Base-by-base conservation (phyloP, 2,888 invertebrate species). In the Cosmia pyralina region DNA sequence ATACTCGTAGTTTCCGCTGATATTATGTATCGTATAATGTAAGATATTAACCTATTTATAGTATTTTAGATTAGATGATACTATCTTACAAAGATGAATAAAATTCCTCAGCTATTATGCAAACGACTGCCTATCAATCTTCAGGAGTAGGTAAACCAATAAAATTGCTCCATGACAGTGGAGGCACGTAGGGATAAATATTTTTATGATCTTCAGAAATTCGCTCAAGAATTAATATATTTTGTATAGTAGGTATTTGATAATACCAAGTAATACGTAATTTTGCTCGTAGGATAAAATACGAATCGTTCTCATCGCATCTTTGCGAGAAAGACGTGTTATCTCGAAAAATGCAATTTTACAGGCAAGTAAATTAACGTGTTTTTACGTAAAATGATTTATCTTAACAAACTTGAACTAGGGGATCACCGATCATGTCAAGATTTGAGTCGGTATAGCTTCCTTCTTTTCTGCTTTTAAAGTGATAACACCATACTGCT, bases 81-180 rank as follows among this genome's bases (percentile, higher is more conserved):
- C 41, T 15, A 44, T 19, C 58, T 76, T 48, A 28, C 1, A 41
- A 65, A 52, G 7, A 55, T 62, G 41, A 50, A n/a, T n/a, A n/a
- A n/a, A n/a, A 60, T 62, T 60, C 59, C 46, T 34, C 1, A 41
- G 77, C 46, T 52, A 22, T 53, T 62, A 75, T 75, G 46, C 52
- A 75, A 55, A 76, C 48, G 79, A 63, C 28, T 53, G 7, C 52
- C 62, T 69, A 82, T 82, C 77, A 79, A 82, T 82, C 77, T 81
- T 69, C 55, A 34, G 13, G 46, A 62, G 81, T 48, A 81, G 38
- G 75, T 53, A 58, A 63, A 72, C 48, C 75, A 81, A 81, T 67
- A 80, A 77, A 62, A 75, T 67, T 57, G 22, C 48, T 48, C 34
- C 66, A 17, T 52, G 57, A 53, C 66, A 46, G 57, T 19, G 22